A percentile compares a stretch with the other conserved stretches of the same genome.
These are phyloP conservation scores for Darevskia mixta DNA, from an alignment of 2,797 vertebrate genomes.

Conservation along the genomic window DNA sequence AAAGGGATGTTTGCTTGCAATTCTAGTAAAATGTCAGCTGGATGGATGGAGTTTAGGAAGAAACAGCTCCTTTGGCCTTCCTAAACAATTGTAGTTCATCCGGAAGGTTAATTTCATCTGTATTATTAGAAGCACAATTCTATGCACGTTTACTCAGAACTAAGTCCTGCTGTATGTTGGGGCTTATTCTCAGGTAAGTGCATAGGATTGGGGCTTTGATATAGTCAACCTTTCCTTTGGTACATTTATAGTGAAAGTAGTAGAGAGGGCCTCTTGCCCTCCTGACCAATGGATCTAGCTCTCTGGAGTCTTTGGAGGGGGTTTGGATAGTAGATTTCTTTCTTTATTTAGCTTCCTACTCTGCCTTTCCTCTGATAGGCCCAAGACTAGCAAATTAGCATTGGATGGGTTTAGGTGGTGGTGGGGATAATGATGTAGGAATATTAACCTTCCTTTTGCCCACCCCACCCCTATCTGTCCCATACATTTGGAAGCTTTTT, in stretches of 20 bases:
- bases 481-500: neutral
- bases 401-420: neutral
- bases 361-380: neutral
- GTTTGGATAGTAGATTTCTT: too few species aligned
- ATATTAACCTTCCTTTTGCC: neutral
- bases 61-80: neutral
- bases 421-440: neutral
- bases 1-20: neutral
- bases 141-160: neutral
- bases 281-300: neutral
- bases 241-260: too few species aligned
- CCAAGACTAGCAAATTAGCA: neutral
- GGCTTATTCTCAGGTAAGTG: neutral
- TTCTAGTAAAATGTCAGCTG: neutral
- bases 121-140: too few species aligned
- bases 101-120: too few species aligned
- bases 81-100: too few species aligned
- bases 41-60: neutral
- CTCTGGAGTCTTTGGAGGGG: neutral
- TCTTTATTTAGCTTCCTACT: neutral
- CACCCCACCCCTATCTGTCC: neutral
- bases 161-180: neutral
- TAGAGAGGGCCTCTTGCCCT: neutral
- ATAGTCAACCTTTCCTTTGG: neutral
- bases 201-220: neutral